Conservation (phyloP, 2,797 vertebrate species). For the Semotilus atromaculatus region DNA sequence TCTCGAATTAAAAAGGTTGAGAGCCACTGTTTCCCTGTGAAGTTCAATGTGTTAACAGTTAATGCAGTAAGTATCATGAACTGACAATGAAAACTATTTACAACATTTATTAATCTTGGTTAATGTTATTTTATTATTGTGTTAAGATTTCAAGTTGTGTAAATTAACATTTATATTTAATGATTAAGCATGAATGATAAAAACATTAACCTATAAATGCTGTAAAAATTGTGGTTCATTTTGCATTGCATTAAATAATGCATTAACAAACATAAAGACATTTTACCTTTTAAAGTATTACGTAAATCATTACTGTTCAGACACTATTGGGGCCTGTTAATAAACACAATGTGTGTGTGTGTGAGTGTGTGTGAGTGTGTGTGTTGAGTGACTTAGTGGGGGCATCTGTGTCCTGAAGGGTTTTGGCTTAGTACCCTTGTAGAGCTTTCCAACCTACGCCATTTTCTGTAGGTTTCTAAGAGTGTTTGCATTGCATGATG, state of each 20-base stretch:
- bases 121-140: neutral
- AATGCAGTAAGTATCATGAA: neutral
- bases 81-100: neutral
- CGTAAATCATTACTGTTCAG: no score
- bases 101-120: neutral
- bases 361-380: no score
- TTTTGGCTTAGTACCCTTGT: slow-evolving; percentile 9
- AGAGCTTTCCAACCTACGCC: slow-evolving; percentile 1
- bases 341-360: no score
- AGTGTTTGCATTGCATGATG: neutral
- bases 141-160: neutral
- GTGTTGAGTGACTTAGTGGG: no score
- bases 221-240: neutral
- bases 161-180: neutral
- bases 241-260: no score
- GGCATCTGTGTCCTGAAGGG: slow-evolving; percentile 31
- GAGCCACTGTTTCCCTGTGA: no score
- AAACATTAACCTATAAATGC: neutral
- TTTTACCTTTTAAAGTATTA: no score
- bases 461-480: slow-evolving; percentile 11
- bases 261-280: no score
- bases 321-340: neutral
- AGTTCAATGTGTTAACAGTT: no score
- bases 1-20: no score
- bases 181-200: neutral